Evolutionary conservation across 1,140 invertebrate genomes (phyloP).

Genomic region (Cecropterus lyciades): DNA sequence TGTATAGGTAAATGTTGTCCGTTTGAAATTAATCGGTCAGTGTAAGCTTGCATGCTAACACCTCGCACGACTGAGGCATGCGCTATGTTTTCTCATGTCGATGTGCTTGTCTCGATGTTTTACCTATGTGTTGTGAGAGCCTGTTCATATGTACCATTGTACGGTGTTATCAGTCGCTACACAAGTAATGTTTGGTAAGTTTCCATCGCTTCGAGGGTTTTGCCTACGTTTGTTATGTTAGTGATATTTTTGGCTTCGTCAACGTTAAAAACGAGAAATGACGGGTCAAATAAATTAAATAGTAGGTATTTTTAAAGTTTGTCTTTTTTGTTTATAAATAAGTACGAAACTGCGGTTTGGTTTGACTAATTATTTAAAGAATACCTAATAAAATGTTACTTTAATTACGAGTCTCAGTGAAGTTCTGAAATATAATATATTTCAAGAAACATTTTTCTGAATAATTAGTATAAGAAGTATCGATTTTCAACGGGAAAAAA

Average conservation of each 20-base stretch:
- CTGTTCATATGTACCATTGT: slow-evolving; percentile 8
- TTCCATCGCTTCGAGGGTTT: background rate
- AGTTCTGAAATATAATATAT: too few species aligned
- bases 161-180: slow-evolving; percentile 15
- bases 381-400: too few species aligned
- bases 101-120: slow-evolving; percentile 27
- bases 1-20: slow-evolving; percentile 32
- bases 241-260: background rate
- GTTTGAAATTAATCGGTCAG: slow-evolving; percentile 57
- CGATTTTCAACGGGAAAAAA: background rate
- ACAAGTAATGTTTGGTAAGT: slow-evolving; percentile 21
- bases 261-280: background rate
- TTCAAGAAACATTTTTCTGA: background rate
- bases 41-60: slow-evolving; percentile 55
- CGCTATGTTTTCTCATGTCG: slow-evolving; percentile 26
- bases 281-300: too few species aligned
- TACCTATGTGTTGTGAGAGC: slow-evolving; percentile 23
- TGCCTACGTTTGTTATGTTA: background rate
- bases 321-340: too few species aligned
- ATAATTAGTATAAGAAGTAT: background rate
- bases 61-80: slow-evolving; percentile 43
- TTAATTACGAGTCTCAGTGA: too few species aligned
- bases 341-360: too few species aligned
- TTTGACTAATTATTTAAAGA: too few species aligned
- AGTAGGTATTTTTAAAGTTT: too few species aligned